phyloP scores from a whole-genome alignment of 2,888 invertebrate genomes.

The Metacarcinus magister region DNA sequence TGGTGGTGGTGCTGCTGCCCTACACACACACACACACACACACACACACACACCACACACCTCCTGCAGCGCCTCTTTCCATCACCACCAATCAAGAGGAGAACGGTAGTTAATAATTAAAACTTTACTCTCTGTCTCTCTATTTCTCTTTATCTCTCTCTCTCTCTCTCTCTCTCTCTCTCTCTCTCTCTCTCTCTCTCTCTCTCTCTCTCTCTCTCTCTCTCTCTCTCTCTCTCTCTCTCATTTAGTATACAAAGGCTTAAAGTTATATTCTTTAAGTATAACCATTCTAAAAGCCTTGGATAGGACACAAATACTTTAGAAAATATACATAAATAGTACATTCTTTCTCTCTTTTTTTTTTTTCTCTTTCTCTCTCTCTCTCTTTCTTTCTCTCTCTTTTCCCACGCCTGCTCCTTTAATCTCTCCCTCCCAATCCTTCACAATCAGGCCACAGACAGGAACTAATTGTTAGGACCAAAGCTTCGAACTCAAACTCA shows the following conservation, averaged over 20 bases:
- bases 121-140: not conserved
- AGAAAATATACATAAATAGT: too few relatives aligned
- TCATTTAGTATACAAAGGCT: too few relatives aligned
- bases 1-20: too few relatives aligned
- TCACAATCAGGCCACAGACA: conserved; percentile 36
- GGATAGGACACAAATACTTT: too few relatives aligned
- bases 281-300: too few relatives aligned
- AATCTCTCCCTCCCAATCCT: not conserved
- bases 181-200: conserved; percentile 58
- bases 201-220: too few relatives aligned
- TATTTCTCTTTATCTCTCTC: too few relatives aligned
- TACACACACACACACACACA: conserved; percentile 59
- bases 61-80: not conserved
- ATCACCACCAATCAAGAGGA: not conserved
- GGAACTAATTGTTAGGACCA: not conserved
- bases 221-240: too few relatives aligned
- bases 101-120: not conserved
- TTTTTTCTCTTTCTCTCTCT: not conserved
- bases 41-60: conserved; percentile 51
- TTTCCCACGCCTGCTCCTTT: not conserved
- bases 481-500: conserved; percentile 35
- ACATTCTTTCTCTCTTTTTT: too few relatives aligned
- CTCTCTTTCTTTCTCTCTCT: conserved; percentile 36
- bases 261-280: too few relatives aligned
- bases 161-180: conserved; percentile 54